phyloP scores from a whole-genome alignment of 2,888 invertebrate genomes.

The Dynastes grantii region DNA sequence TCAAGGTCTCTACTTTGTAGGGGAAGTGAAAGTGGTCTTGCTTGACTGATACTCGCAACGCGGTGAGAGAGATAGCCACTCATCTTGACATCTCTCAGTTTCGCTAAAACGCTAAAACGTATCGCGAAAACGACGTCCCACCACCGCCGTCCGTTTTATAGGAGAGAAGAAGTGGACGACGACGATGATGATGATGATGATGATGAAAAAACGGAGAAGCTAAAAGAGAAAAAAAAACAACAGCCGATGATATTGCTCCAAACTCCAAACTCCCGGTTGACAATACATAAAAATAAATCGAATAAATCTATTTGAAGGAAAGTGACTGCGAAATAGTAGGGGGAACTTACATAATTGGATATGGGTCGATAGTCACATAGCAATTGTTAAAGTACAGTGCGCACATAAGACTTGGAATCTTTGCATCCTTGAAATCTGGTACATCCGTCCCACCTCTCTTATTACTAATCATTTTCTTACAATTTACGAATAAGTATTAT shows the following conservation, averaged over 20 bases:
- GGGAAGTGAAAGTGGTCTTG: constrained; percentile 72
- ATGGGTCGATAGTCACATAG: constrained; percentile 64
- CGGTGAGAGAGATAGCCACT: constrained; percentile 43
- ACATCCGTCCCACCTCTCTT: constrained; percentile 62
- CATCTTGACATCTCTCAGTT: constrained; percentile 48
- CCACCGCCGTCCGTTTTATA: background rate
- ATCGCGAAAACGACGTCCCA: constrained; percentile 36
- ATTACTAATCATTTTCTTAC: constrained; percentile 46
- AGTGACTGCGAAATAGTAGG: constrained; percentile 58
- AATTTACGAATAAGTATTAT: constrained; percentile 39
- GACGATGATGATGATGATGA: no score
- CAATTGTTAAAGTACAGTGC: constrained; percentile 63
- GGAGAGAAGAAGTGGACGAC: no score
- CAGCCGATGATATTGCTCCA: background rate
- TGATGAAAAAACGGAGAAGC: background rate
- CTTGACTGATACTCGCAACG: constrained; percentile 65
- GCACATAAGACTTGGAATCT: constrained; percentile 61
- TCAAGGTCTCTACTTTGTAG: constrained; percentile 71
- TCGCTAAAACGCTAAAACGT: constrained; percentile 30
- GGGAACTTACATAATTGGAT: constrained; percentile 66
- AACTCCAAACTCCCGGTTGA: constrained; percentile 18
- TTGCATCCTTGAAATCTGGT: constrained; percentile 66
- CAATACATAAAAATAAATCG: constrained; percentile 45
- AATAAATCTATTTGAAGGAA: constrained; percentile 54
- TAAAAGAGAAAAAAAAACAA: background rate